Base-by-base conservation (phyloP, 2,888 invertebrate genomes). In the Coleophora deauratella region DNA sequence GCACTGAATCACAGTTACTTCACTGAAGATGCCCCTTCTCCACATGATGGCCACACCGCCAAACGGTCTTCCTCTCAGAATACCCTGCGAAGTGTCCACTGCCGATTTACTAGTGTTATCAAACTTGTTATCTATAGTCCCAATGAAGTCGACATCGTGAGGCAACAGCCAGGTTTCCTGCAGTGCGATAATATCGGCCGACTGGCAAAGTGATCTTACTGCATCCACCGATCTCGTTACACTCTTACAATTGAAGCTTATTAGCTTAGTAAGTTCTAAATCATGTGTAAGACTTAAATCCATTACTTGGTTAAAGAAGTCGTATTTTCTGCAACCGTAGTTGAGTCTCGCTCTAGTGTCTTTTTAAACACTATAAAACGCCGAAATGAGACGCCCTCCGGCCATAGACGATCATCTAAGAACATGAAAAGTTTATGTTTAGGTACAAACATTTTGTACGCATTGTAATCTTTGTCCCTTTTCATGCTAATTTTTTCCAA, bases 1-100 rank as follows among this genome's bases (percentile, higher is more conserved):
- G 35, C 51, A 49, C 12, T 46, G 12, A 21, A 54, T 33, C 1
- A 47, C 44, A 1, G 42, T 33, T 3, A 47, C 47, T 2, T n/a
- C 11, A 3, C 15, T 31, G 33, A 50, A 52, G 2, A 44, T 11
- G 31, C 39, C 41, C 14, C 47, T 52, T 14, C 44, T 36, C 49
- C 49, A 50, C 9, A 55, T 33, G n/a, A 55, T 34, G 2, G 50
- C 51, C 7, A 51, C 44, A 0, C 54, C 54, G 1, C 52, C 56
- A 33, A 44, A 44, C 1, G 52, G 52, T 21, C 54, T 40, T 2
- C 51, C 40, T 1, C 40, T 30, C 27, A 45, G 13, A 1, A 43
- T 14, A 1, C 45, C 45, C 10, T 39, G n/a, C 10, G 50, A 43
- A 1, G 42, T 43, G 32, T 57, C 54, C 1, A 55, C 49, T 2